Conservation (phyloP, 2,113 vertebrate species). For the Elanoides forficatus region DNA sequence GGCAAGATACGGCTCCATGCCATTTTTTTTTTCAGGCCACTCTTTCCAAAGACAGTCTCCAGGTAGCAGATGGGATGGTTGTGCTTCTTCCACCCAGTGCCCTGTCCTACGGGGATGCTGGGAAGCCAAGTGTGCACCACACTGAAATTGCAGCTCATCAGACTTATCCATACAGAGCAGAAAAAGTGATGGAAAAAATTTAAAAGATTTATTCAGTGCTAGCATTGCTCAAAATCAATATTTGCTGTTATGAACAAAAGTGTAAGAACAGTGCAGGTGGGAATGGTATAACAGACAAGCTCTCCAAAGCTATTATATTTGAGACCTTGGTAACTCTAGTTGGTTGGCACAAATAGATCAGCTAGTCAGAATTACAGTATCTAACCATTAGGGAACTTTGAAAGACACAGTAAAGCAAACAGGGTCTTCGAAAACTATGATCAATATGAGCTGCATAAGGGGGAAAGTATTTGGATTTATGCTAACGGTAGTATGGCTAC, state of each 20-base stretch:
- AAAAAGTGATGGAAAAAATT: neutral
- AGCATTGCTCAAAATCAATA: neutral
- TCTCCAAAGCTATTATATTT: neutral
- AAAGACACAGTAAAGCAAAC: neutral
- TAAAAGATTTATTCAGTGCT: neutral
- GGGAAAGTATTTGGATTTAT: neutral
- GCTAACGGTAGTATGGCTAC: neutral
- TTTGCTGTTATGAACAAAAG: neutral
- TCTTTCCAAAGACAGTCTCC: neutral
- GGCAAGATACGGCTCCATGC: neutral
- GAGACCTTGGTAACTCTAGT: neutral
- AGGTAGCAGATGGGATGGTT: neutral
- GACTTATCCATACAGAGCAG: neutral
- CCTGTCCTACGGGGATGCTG: fast-evolving
- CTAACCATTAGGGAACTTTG: neutral
- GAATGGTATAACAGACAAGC: neutral
- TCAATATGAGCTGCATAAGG: neutral
- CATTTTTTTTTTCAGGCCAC: neutral
- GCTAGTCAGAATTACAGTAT: neutral
- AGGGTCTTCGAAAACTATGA: neutral
- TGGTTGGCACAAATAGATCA: neutral
- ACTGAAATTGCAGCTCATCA: neutral
- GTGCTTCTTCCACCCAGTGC: neutral
- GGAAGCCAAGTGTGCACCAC: neutral
- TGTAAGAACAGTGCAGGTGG: neutral